Conservation (phyloP, 2,797 vertebrate genomes). For the Poeciliopsis presidionis region DNA sequence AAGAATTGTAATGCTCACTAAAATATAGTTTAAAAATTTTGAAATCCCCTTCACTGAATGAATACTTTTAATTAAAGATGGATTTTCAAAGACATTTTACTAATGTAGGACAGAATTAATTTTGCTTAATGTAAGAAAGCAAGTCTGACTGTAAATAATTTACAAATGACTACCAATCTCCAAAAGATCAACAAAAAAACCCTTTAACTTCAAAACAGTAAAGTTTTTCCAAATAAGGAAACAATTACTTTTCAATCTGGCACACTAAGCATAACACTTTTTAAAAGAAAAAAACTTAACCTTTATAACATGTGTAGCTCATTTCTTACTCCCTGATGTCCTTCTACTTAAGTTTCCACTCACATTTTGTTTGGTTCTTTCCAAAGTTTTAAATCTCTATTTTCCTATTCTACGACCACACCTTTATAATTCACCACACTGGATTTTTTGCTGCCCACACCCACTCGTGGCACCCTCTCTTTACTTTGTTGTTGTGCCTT, state of each 20-base stretch:
- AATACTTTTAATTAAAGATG: background rate
- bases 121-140: background rate
- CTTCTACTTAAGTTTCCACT: slow-evolving; percentile 18
- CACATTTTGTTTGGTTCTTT: slow-evolving; percentile 17
- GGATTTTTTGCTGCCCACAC: slow-evolving; percentile 33
- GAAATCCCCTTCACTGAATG: background rate
- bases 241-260: background rate
- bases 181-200: background rate
- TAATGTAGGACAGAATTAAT: background rate
- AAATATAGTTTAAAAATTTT: background rate
- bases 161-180: background rate
- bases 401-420: slow-evolving; percentile 37
- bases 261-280: no score
- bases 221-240: background rate
- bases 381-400: slow-evolving; percentile 24
- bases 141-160: background rate
- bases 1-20: background rate
- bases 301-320: background rate
- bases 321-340: slow-evolving; percentile 1
- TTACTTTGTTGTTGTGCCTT: slow-evolving; percentile 45
- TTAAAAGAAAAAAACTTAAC: background rate
- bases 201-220: background rate
- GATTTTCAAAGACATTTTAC: background rate
- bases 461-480: slow-evolving; percentile 22
- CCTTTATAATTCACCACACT: slow-evolving; percentile 45